Percentiles rank a stretch among this genome's conserved stretches.
These are phyloP conservation scores for Siniperca undulata DNA, from an alignment of 2,797 vertebrate genomes.

Conservation along the genomic window DNA sequence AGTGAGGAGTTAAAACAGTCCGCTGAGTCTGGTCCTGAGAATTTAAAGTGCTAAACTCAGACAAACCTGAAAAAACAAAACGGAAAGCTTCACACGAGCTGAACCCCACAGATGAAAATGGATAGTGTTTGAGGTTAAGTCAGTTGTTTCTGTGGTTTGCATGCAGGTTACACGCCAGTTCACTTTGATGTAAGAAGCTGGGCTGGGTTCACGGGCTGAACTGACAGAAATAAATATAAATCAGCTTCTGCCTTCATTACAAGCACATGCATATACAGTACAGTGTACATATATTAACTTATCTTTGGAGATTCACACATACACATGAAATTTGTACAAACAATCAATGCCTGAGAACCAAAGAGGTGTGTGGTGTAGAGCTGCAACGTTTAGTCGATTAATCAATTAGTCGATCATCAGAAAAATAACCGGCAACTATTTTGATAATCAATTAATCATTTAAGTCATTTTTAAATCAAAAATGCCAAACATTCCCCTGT, in stretches of 20 bases:
- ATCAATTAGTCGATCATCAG: background rate
- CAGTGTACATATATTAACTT: background rate
- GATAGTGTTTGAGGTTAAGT: background rate
- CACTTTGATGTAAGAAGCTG: background rate
- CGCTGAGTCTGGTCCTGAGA: conserved; percentile 29
- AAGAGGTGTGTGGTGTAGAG: background rate
- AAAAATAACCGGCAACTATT: background rate
- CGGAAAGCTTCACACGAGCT: background rate
- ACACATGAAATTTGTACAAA: background rate
- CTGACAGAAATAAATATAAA: background rate
- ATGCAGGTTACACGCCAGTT: background rate
- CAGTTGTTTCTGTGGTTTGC: background rate
- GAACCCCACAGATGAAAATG: conserved; percentile 1
- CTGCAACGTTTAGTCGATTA: background rate
- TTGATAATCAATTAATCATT: background rate
- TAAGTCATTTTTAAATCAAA: too few relatives aligned
- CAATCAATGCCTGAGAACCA: conserved; percentile 21
- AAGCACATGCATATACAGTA: background rate
- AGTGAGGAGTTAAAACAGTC: background rate
- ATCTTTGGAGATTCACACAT: conserved; percentile 6
- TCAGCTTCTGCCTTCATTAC: background rate
- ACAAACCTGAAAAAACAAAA: conserved; percentile 41
- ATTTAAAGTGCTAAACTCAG: conserved; percentile 25
- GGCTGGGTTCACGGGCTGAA: background rate
- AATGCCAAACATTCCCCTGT: background rate